Conservation (phyloP, 2,113 vertebrate genomes). For the Phalacrocorax aristotelis region DNA sequence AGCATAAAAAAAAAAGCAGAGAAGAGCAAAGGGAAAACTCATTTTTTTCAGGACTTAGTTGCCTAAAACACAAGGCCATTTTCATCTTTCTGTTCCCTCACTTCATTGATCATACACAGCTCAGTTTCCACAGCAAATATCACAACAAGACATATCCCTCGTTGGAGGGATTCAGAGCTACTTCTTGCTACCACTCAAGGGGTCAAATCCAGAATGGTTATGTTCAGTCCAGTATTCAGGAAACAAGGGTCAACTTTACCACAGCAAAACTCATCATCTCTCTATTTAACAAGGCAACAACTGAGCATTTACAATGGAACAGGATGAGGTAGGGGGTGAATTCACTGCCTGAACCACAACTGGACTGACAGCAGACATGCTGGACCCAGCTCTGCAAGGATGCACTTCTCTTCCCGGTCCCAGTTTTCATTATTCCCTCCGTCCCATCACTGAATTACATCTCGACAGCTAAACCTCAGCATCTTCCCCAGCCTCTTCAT, state of each 20-base stretch:
- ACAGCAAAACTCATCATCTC: neutral
- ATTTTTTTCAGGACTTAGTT: neutral
- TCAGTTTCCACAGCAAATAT: neutral
- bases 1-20: no score
- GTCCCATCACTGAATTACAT: neutral
- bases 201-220: neutral
- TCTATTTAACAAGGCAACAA: neutral
- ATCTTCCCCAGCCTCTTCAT: neutral
- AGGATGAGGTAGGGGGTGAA: neutral
- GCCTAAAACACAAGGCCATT: neutral
- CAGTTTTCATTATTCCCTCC: neutral
- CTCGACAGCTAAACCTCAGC: neutral
- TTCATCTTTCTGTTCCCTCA: neutral
- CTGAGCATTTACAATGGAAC: neutral
- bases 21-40: neutral
- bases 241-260: neutral
- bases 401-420: neutral
- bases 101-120: neutral
- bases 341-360: neutral
- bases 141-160: accelerated
- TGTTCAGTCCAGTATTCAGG: neutral
- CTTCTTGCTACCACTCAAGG: neutral
- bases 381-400: neutral
- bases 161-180: neutral
- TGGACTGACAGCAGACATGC: neutral